These are phyloP conservation scores for Semnornis frantzii DNA, from an alignment of 2,113 vertebrate genomes.

Conservation along the genomic window DNA sequence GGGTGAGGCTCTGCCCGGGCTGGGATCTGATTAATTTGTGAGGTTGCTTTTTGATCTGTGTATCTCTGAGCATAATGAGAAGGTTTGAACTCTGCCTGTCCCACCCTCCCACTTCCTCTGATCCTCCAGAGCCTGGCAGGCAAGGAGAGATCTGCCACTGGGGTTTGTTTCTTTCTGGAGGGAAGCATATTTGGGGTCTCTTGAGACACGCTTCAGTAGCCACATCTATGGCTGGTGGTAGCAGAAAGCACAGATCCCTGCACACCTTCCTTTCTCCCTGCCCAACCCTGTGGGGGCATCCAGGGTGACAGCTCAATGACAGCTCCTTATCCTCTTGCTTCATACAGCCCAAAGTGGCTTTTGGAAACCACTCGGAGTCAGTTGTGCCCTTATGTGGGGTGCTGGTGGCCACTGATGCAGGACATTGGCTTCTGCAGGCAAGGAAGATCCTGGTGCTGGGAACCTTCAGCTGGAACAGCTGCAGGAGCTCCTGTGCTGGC, in stretches of 20 bases:
- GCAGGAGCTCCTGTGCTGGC: not conserved
- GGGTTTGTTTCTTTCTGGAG: not conserved
- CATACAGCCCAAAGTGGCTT: not conserved
- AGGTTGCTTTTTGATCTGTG: slow-evolving; percentile 54
- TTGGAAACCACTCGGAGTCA: not conserved
- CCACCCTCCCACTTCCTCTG: not conserved
- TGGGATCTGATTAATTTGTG: not conserved
- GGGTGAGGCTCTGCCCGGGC: slow-evolving; percentile 28
- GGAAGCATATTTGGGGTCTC: not conserved
- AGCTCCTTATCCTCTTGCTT: not conserved
- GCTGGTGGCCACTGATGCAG: not conserved
- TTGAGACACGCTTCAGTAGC: not conserved
- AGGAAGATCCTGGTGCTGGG: rapidly evolving
- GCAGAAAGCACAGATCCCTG: not conserved
- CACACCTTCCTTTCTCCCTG: not conserved
- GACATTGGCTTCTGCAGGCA: not conserved
- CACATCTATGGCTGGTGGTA: not conserved
- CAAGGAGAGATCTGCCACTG: not conserved
- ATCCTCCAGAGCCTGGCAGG: not conserved
- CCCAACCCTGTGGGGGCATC: not conserved
- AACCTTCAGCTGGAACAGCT: not conserved
- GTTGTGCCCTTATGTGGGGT: not conserved
- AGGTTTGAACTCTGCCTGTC: not conserved
- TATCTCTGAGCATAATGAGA: slow-evolving; percentile 20
- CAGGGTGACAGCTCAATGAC: not conserved